Evolutionary conservation across 92 coral and sea anemone genomes (phyloP), one percentile per base, ranked within the genome.

Genomic region (Phymanthus crucifer): DNA sequence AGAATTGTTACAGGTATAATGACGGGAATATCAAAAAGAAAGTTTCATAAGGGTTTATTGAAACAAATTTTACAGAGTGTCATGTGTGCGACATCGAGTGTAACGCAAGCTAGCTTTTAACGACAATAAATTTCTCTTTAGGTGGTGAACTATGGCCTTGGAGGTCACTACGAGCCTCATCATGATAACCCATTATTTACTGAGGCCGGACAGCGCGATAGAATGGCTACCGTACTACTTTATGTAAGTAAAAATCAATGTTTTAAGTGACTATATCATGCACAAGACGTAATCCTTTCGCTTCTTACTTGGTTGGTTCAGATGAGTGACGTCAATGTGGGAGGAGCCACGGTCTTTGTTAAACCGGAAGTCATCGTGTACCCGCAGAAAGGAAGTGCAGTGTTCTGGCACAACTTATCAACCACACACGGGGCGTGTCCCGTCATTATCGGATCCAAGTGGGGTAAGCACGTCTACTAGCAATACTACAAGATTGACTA

Each of bases 101-200:
- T 21, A 52, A 18, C n/a, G 36, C 6, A n/a, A 4, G 8, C 14
- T 16, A 40, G 13, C 47, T 21, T 35, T 45, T n/a, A n/a, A n/a
- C n/a, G n/a, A n/a, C n/a, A n/a, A n/a, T n/a, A n/a, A n/a, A 4
- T 74, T 48, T 24, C 3, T 58, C 19, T 70, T 31, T 68, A 94
- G 98, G 95, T 95, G 43, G 94, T 91, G 11, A 90, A 95, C 74
- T 95, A 93, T 58, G 99, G 99, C 14, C 81, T 92, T 10, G 99
- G 96, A 66, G 99, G 99, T 0, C 99, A 95, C 45, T 91, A 90
- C 54, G 98, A 90, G 50, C 96, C 96, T 57, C 98, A 91, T 23
- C 82, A 87, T 66, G 99, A 93, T 64, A 68, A 79, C 48, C 75
- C 76, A 8, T 67, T 17, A 19, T 65, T 80, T 24, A 45, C 32